Conservation (phyloP, 2,113 vertebrate genomes). For the Melanerpes formicivorus region DNA sequence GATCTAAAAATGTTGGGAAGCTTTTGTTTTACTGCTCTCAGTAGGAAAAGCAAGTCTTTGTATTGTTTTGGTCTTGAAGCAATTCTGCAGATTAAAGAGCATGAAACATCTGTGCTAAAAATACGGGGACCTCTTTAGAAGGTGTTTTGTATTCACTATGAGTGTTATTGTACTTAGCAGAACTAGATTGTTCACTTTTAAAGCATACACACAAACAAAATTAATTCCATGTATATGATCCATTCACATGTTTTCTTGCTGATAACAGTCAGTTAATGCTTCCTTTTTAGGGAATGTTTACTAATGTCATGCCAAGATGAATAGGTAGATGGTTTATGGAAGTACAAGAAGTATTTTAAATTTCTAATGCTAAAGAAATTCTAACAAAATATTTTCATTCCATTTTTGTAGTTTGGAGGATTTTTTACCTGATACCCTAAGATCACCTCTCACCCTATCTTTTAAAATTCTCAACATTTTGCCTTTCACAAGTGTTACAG, state of each 20-base stretch:
- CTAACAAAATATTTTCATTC: not conserved
- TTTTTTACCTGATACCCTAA: not conserved
- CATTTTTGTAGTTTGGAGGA: not conserved
- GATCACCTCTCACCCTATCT: not conserved
- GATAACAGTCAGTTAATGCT: not conserved
- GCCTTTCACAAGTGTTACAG: not conserved
- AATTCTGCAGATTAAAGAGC: not conserved
- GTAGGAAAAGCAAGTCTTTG: not conserved
- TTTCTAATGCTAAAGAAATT: not conserved
- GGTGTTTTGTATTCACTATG: not conserved
- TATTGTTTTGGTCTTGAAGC: not conserved
- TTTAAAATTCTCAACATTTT: not conserved
- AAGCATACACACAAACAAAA: not conserved
- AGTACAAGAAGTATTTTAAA: not conserved
- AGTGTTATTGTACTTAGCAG: not conserved
- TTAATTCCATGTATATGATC: not conserved
- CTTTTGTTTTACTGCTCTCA: not conserved
- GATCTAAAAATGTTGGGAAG: not conserved
- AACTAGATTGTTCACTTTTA: not conserved
- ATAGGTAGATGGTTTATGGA: not conserved
- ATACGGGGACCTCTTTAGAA: not conserved
- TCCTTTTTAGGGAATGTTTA: not conserved
- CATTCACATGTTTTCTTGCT: not conserved
- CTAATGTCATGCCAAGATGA: not conserved
- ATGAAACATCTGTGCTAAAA: not conserved